Conservation (phyloP, 2,113 vertebrate species). For the Catharus fuscescens region DNA sequence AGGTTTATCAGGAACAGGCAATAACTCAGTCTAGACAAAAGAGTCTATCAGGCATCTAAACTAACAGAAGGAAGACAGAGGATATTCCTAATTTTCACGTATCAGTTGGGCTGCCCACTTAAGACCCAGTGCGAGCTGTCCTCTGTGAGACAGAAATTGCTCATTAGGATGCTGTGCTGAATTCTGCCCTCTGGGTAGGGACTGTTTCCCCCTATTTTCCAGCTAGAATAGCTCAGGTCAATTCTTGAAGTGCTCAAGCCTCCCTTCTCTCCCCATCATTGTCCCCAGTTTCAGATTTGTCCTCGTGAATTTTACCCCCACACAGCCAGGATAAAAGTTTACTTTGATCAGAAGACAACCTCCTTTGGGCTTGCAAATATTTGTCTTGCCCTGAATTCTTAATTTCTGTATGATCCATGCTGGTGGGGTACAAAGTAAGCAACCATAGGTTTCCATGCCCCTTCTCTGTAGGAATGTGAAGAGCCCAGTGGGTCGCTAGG, state of each 20-base stretch:
- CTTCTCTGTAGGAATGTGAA: neutral
- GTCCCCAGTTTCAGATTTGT: neutral
- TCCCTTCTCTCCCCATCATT: neutral
- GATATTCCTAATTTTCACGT: slow-evolving; percentile 45
- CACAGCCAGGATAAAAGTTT: neutral
- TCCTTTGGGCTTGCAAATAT: neutral
- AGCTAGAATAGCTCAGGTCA: neutral
- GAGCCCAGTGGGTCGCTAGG: rapidly evolving
- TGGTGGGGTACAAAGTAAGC: rapidly evolving
- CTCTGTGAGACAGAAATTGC: neutral
- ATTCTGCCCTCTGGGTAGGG: neutral
- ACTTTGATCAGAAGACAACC: neutral
- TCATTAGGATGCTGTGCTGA: neutral
- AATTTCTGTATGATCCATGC: neutral
- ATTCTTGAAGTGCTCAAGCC: neutral
- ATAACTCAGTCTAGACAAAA: slow-evolving; percentile 65
- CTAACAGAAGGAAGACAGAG: slow-evolving; percentile 60
- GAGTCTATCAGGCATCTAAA: slow-evolving; percentile 40
- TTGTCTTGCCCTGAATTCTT: neutral
- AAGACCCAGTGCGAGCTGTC: neutral
- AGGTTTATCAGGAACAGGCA: slow-evolving; percentile 48
- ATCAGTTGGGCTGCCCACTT: neutral
- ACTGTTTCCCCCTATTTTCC: neutral
- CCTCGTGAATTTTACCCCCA: neutral
- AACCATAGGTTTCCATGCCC: neutral